These are phyloP conservation scores for Peromyscus californicus DNA, from an alignment of 2,113 vertebrate species.

Conservation along the genomic window DNA sequence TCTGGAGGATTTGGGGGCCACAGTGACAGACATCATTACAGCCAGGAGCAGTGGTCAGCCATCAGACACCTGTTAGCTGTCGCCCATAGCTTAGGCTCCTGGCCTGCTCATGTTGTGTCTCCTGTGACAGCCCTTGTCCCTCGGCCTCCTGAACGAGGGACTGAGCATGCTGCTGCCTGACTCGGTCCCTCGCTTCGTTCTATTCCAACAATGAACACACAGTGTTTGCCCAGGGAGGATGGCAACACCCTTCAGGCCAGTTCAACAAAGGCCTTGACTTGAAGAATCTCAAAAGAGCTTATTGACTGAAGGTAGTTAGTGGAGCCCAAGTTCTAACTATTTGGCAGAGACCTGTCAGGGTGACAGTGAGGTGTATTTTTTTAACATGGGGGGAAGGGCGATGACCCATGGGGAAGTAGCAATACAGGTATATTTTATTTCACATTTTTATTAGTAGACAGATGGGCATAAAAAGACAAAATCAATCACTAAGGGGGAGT, in stretches of 20 bases:
- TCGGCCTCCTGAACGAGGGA: neutral
- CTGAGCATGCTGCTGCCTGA: neutral
- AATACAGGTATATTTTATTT: constrained; percentile 85
- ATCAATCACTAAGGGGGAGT: constrained; percentile 87
- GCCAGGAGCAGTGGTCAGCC: neutral
- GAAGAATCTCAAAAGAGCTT: neutral
- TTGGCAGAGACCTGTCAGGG: neutral
- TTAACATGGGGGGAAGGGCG: neutral
- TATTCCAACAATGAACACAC: neutral
- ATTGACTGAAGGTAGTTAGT: neutral
- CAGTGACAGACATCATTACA: no score
- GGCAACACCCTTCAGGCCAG: neutral
- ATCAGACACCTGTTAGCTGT: neutral
- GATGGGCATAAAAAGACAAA: constrained; percentile 91
- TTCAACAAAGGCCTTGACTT: neutral
- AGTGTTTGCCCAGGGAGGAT: no score
- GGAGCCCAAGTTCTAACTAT: neutral
- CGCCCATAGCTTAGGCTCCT: neutral
- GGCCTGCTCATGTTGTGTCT: neutral
- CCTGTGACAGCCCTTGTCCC: neutral
- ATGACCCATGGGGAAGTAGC: constrained; percentile 77
- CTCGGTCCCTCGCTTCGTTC: neutral
- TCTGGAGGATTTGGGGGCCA: neutral
- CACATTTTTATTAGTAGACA: constrained; percentile 92
- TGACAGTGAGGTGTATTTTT: neutral